Conservation (phyloP, 2,113 vertebrate genomes). For the Dolichotis patagonum region DNA sequence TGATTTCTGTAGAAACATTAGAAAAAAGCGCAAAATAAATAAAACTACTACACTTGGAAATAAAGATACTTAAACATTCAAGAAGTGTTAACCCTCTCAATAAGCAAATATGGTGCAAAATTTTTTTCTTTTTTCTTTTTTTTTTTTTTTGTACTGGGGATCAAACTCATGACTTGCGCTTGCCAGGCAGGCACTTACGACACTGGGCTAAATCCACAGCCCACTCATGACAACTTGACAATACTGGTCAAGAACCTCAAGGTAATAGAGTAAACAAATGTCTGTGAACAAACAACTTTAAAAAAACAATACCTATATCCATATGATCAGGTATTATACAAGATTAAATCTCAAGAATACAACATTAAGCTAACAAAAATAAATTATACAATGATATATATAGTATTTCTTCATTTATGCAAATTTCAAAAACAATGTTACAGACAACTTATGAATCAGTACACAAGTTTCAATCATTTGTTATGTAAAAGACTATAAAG, state of each 20-base stretch:
- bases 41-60: not conserved
- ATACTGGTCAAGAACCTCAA: not conserved
- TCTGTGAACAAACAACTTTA: not conserved
- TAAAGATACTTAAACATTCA: not conserved
- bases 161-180: too few relatives aligned
- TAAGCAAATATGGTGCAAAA: not conserved
- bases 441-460: not conserved
- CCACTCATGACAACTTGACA: not conserved
- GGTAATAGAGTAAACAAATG: constrained; percentile 22
- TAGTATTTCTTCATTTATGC: not conserved
- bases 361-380: not conserved
- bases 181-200: too few relatives aligned
- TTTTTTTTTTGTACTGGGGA: too few relatives aligned
- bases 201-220: too few relatives aligned
- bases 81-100: not conserved
- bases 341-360: constrained; percentile 12
- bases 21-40: not conserved
- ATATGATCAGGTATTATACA: not conserved
- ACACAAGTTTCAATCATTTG: not conserved
- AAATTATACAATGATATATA: not conserved
- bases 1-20: not conserved
- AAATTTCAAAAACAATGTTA: constrained; percentile 33
- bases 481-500: not conserved
- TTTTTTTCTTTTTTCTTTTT: too few relatives aligned
- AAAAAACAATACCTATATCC: not conserved